These are phyloP conservation scores for Festucalex cinctus DNA, from an alignment of 2,113 vertebrate species.

Conservation along the genomic window DNA sequence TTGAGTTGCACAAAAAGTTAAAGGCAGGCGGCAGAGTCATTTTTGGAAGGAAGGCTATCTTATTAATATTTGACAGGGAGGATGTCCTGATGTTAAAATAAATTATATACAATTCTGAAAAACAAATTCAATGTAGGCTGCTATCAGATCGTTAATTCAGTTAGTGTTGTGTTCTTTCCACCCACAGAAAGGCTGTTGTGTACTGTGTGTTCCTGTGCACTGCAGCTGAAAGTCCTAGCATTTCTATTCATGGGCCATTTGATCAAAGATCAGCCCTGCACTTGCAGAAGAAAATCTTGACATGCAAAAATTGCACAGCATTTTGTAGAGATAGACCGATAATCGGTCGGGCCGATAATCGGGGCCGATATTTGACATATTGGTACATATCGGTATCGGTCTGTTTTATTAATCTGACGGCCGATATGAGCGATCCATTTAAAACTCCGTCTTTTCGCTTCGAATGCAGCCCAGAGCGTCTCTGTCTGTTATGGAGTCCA, in stretches of 20 bases:
- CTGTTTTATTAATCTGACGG: too few relatives aligned
- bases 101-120: background rate
- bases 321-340: too few relatives aligned
- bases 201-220: constrained; percentile 5
- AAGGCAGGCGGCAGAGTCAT: background rate
- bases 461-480: too few relatives aligned
- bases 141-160: constrained; percentile 2
- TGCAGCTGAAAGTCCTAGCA: constrained; percentile 5
- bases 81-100: background rate
- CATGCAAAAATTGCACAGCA: background rate
- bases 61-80: background rate
- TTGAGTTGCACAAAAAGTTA: background rate
- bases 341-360: too few relatives aligned
- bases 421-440: too few relatives aligned
- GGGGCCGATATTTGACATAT: too few relatives aligned
- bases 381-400: too few relatives aligned
- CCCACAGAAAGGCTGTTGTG: constrained; percentile 1
- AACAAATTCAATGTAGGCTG: background rate
- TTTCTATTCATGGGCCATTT: constrained; percentile 3
- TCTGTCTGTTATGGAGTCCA: too few relatives aligned
- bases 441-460: too few relatives aligned
- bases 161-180: background rate
- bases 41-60: background rate
- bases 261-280: constrained; percentile 1
- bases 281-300: constrained; percentile 9